phyloP scores from a whole-genome alignment of 92 coral and sea anemone species.

The Phymanthus crucifer region DNA sequence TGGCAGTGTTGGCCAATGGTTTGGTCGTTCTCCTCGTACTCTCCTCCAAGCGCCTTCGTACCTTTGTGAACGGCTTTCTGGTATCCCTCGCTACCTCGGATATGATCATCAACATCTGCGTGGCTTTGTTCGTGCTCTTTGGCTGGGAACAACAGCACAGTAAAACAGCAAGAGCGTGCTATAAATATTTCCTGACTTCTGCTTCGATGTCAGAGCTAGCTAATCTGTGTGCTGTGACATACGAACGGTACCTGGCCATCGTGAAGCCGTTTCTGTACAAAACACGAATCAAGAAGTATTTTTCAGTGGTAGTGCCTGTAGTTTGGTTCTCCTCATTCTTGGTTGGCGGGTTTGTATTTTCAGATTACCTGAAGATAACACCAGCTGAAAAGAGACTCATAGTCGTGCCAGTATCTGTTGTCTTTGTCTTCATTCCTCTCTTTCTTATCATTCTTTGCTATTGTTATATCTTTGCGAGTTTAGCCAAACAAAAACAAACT shows the following conservation, averaged over 20 bases:
- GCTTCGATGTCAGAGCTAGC: slow-evolving; percentile 11
- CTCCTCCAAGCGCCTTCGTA: slow-evolving; percentile 4
- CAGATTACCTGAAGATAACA: background rate
- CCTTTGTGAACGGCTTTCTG: slow-evolving; percentile 1
- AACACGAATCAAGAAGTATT: slow-evolving; percentile 2
- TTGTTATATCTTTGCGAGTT: background rate
- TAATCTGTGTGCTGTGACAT: slow-evolving; percentile 12
- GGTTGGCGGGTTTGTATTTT: background rate
- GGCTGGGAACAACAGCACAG: background rate
- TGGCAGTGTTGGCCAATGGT: background rate
- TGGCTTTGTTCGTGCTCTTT: background rate
- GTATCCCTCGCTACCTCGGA: slow-evolving; percentile 3
- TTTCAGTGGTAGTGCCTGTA: background rate
- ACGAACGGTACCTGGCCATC: slow-evolving; percentile 19
- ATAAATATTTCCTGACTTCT: background rate
- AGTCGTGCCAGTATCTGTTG: background rate
- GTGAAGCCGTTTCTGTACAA: slow-evolving; percentile 34
- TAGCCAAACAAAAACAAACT: background rate
- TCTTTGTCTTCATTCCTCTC: slow-evolving; percentile 16
- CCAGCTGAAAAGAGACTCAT: background rate
- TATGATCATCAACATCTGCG: background rate
- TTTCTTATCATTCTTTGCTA: slow-evolving; percentile 22
- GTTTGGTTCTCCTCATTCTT: background rate
- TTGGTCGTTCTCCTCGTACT: background rate
- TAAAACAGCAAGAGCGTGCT: background rate